Conservation (phyloP, 1,140 invertebrate genomes). For the Drosophila pallidifrons region DNA sequence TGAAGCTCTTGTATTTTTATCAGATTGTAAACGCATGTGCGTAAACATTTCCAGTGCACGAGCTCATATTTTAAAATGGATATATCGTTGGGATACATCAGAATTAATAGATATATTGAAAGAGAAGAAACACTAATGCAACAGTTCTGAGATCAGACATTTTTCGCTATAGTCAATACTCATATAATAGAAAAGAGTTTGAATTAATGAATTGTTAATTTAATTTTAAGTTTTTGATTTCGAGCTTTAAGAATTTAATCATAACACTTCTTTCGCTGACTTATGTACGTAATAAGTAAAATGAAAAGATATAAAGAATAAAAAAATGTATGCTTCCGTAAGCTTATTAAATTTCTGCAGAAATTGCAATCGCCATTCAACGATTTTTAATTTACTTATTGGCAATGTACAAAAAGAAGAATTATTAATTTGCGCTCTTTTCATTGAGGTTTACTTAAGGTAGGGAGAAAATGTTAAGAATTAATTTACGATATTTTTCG, state of each 20-base stretch:
- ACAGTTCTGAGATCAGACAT: too few species aligned
- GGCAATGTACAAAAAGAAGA: neutral
- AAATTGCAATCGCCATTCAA: too few species aligned
- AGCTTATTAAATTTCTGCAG: neutral
- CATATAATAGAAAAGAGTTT: too few species aligned
- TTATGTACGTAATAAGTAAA: too few species aligned
- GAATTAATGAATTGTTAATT: too few species aligned
- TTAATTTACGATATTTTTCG: constrained; percentile 21
- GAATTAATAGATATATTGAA: constrained; percentile 23
- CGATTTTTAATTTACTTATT: constrained; percentile 7
- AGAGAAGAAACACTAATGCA: neutral
- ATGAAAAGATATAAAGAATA: neutral
- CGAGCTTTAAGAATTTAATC: too few species aligned
- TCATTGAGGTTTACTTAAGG: neutral
- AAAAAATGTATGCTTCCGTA: neutral
- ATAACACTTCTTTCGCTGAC: too few species aligned
- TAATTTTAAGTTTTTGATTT: too few species aligned
- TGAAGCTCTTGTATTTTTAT: constrained; percentile 34
- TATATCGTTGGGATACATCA: constrained; percentile 21
- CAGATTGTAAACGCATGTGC: constrained; percentile 10
- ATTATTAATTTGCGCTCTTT: constrained; percentile 1
- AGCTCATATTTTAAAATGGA: constrained; percentile 18
- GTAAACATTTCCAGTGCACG: neutral
- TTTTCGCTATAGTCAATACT: too few species aligned
- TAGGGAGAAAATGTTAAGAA: constrained; percentile 2